Evolutionary conservation across 2,797 vertebrate species (phyloP), one percentile per base, ranked within the genome.

Genomic region (Melanotaenia trifasciata): DNA sequence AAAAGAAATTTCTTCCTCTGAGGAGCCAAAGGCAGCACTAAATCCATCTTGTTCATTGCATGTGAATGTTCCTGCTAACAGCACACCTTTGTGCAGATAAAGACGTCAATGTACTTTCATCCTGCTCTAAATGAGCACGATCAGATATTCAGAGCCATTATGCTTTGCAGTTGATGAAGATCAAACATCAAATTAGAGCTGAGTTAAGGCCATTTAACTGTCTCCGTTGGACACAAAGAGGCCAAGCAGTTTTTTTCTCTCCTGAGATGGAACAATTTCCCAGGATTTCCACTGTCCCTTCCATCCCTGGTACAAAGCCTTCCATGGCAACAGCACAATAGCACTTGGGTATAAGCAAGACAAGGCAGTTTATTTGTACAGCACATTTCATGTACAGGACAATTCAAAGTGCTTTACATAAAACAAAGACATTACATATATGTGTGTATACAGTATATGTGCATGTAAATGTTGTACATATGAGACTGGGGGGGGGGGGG

Each of bases 111-210:
- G 85, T 70, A 76, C 87, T 87, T 90, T 92, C 90, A 93, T 92
- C 87, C 80, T 68, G 80, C 81, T 89, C 74, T 82, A 74, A 89
- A 90, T 82, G 84, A 85, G 88, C 85, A 77, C 63, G 81, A 90
- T 92, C 88, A 79, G 86, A 89, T 84, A 89, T 88, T 91, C 85
- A 83, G 79, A 83, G 81, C 85, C 87, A 92, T 92, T 90, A 86
- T 81, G 81, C 84, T 86, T 81, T 63, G 83, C 74, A 84, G 88
- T 89, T 87, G 84, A 90, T 70, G 67, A 79, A 86, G 92, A 91
- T 94, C 92, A 93, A 90, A 92, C 89, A 89, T 93, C 89, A 91
- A 90, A 93, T 94, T 89, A 92, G 88, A 80, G 79, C 90, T 87
- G 92, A 94, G 92, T 91, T 88, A 82, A 71, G 78, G 86, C 75